A percentile compares a stretch with the other conserved stretches of the same genome.
Conservation (phyloP, 2,113 vertebrate genomes). For the Phalacrocorax pelagicus region DNA sequence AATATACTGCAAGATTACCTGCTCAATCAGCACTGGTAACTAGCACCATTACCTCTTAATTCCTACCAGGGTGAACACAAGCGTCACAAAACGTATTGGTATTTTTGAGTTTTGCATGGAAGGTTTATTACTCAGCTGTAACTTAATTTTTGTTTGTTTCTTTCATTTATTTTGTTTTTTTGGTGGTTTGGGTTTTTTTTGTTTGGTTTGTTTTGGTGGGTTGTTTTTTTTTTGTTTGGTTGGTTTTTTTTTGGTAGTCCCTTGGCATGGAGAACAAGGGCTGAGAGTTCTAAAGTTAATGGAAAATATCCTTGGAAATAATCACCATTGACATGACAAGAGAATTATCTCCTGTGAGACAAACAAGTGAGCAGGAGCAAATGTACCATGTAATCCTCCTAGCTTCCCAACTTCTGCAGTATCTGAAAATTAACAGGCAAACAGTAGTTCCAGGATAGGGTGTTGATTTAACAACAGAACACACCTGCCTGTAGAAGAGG, state of each 20-base stretch:
- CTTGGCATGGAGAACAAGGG: background rate
- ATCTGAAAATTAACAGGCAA: background rate
- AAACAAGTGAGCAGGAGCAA: background rate
- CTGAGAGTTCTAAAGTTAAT: background rate
- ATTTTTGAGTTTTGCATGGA: too few species aligned
- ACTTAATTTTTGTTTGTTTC: too few species aligned
- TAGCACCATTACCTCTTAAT: background rate
- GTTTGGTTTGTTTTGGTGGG: too few species aligned
- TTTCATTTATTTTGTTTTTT: too few species aligned
- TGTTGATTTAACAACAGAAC: background rate
- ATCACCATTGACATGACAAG: background rate
- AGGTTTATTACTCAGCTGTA: too few species aligned
- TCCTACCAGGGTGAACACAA: background rate
- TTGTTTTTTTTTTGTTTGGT: background rate
- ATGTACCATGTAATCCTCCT: background rate
- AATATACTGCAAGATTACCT: background rate
- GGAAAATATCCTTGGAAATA: conserved; percentile 22
- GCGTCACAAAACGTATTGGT: background rate
- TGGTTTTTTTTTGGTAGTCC: background rate
- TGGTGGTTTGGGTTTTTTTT: too few species aligned
- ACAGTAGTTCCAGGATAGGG: background rate
- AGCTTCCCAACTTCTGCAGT: background rate
- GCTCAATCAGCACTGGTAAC: background rate
- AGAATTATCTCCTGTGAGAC: background rate
- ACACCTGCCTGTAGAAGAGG: background rate